Percentiles rank a stretch among this genome's conserved stretches.
These are phyloP conservation scores for Eledona agricola DNA, from an alignment of 2,888 invertebrate genomes.

Conservation along the genomic window DNA sequence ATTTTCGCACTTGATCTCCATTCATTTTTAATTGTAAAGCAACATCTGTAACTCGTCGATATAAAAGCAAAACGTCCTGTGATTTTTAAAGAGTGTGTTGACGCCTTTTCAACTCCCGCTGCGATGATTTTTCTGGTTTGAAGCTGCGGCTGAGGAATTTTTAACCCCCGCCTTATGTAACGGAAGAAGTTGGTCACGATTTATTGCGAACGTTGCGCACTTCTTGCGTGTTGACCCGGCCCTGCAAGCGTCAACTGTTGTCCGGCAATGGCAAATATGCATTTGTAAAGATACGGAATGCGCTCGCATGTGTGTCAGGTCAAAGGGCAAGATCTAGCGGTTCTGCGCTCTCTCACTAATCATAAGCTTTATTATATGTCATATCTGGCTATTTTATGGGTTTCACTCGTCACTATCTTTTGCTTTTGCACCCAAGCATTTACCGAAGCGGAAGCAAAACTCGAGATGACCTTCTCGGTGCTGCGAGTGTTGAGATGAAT, in stretches of 20 bases:
- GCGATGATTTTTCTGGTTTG: constrained; percentile 1
- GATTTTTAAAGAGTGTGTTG: too few relatives aligned
- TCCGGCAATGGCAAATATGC: constrained; percentile 47
- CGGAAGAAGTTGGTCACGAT: constrained; percentile 29
- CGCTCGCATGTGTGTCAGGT: constrained; percentile 54
- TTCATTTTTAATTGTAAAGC: too few relatives aligned
- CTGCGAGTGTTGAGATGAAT: constrained; percentile 29
- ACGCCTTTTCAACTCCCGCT: background rate
- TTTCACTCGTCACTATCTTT: constrained; percentile 39
- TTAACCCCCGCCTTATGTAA: constrained; percentile 11
- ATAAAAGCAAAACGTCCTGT: too few relatives aligned
- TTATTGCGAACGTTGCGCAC: constrained; percentile 26
- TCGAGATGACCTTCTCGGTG: constrained; percentile 24
- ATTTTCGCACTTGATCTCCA: too few relatives aligned
- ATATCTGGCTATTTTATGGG: constrained; percentile 44
- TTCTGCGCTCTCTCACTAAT: constrained; percentile 51
- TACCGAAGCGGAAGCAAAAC: constrained; percentile 27
- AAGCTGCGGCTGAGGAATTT: background rate
- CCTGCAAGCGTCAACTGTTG: constrained; percentile 35
- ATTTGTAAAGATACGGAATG: constrained; percentile 49
- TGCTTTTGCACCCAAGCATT: constrained; percentile 25
- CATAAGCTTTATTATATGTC: constrained; percentile 50
- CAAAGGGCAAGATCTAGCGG: constrained; percentile 50
- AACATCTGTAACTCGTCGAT: too few relatives aligned
- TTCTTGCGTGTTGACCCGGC: constrained; percentile 36